Percentiles rank a stretch among this genome's conserved stretches.
Conservation (phyloP, 2,113 vertebrate genomes). For the Pseudorectes ferrugineus region DNA sequence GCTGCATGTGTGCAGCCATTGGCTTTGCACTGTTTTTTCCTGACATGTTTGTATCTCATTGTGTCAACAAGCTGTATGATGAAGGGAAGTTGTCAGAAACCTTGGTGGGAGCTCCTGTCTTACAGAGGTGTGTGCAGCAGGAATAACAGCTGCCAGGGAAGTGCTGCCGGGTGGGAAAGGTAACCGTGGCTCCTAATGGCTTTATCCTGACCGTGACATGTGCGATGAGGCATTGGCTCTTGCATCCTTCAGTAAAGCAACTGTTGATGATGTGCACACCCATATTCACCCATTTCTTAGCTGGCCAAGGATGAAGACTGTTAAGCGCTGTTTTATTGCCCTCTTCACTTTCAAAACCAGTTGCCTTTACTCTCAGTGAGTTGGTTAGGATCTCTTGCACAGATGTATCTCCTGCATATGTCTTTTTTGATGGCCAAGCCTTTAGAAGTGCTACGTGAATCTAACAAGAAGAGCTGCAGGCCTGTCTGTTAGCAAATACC, state of each 20-base stretch:
- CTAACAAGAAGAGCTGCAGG: not conserved
- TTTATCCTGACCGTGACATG: accelerated
- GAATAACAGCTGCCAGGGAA: not conserved
- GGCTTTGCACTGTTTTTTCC: not conserved
- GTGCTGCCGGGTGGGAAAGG: not conserved
- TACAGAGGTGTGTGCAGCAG: accelerated
- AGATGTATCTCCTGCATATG: not conserved
- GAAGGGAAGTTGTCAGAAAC: not conserved
- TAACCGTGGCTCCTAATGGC: not conserved
- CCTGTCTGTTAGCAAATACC: not conserved
- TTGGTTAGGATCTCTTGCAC: not conserved
- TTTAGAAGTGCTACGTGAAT: not conserved
- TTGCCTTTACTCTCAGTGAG: not conserved
- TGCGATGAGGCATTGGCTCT: not conserved
- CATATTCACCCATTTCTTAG: not conserved
- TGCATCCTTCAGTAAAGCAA: not conserved
- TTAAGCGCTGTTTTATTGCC: not conserved
- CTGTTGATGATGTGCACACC: accelerated
- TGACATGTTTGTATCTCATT: not conserved
- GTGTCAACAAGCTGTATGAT: not conserved
- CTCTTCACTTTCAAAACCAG: not conserved
- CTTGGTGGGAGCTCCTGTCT: not conserved
- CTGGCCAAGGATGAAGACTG: not conserved
- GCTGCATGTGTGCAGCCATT: not conserved
- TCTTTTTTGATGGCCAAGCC: not conserved